Evolutionary conservation across 1,140 invertebrate genomes (phyloP).

Genomic region (Panagrolaimus sp.): DNA sequence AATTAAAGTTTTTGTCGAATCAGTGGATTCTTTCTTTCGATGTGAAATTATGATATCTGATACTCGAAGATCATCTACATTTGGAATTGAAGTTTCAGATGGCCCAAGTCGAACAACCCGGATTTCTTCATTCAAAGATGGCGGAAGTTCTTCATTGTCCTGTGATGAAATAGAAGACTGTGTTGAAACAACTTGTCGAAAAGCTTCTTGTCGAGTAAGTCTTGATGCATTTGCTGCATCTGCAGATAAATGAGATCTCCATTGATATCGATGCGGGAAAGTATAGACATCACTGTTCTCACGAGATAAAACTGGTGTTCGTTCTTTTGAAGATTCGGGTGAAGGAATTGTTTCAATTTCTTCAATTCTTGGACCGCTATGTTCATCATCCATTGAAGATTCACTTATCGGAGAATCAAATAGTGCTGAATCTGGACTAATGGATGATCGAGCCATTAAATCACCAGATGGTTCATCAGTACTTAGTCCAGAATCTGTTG

Average conservation of each 20-base stretch:
- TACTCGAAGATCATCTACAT: conserved; percentile 23
- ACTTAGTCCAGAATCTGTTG: conserved; percentile 45
- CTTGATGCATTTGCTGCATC: background rate
- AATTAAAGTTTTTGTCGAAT: conserved; percentile 28
- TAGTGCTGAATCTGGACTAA: conserved; percentile 30
- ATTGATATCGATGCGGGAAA: conserved; percentile 25
- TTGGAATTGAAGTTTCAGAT: background rate
- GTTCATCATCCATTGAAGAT: conserved; percentile 6
- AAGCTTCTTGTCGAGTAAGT: conserved; percentile 10
- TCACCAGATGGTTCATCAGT: conserved; percentile 24
- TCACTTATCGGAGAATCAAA: conserved; percentile 30
- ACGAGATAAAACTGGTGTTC: conserved; percentile 28
- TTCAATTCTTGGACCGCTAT: background rate
- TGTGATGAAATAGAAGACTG: conserved; percentile 20
- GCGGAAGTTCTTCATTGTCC: conserved; percentile 13
- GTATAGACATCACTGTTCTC: conserved; percentile 37
- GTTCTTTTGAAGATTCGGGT: background rate
- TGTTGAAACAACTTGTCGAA: conserved; percentile 14
- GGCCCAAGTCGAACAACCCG: background rate
- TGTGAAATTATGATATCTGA: conserved; percentile 24
- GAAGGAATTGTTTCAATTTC: conserved; percentile 2
- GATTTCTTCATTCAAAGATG: background rate
- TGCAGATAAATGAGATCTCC: conserved; percentile 21
- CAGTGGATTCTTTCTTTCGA: conserved; percentile 29
- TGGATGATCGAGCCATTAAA: background rate